phyloP scores from a whole-genome alignment of 2,113 vertebrate species.

The Brienomyrus brachyistius region DNA sequence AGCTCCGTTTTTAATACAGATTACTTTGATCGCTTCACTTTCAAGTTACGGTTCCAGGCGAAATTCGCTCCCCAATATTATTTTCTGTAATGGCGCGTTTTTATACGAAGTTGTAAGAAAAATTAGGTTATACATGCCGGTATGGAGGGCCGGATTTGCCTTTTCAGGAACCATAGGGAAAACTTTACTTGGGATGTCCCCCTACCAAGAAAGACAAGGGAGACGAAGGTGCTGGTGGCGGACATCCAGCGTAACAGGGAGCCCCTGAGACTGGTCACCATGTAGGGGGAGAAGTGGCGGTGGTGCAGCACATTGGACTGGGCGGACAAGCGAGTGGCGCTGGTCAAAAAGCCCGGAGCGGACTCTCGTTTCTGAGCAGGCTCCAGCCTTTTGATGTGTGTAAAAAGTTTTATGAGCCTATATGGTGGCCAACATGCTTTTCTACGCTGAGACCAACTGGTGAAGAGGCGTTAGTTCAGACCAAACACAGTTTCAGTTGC shows the following conservation, averaged over 20 bases:
- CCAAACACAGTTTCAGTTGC: background rate
- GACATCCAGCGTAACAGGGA: background rate
- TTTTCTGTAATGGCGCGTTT: background rate
- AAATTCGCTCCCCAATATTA: background rate
- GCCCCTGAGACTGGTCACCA: no score
- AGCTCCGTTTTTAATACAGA: background rate
- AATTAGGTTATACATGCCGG: background rate
- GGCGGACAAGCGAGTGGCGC: no score
- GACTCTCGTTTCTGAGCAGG: no score
- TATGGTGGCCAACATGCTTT: background rate
- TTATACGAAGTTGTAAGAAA: background rate
- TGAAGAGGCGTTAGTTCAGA: background rate
- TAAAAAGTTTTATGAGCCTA: no score
- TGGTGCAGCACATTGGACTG: no score
- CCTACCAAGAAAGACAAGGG: background rate
- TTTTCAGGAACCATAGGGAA: background rate
- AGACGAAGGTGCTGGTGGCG: background rate
- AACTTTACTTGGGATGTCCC: background rate
- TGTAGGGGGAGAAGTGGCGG: no score
- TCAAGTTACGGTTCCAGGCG: background rate
- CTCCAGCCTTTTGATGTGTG: no score
- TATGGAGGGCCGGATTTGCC: background rate
- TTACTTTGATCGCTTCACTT: background rate
- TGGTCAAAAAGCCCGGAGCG: no score
- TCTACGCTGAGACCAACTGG: background rate